These are phyloP conservation scores for Calameuta pallipes DNA, from an alignment of 2,888 invertebrate genomes.

Conservation along the genomic window DNA sequence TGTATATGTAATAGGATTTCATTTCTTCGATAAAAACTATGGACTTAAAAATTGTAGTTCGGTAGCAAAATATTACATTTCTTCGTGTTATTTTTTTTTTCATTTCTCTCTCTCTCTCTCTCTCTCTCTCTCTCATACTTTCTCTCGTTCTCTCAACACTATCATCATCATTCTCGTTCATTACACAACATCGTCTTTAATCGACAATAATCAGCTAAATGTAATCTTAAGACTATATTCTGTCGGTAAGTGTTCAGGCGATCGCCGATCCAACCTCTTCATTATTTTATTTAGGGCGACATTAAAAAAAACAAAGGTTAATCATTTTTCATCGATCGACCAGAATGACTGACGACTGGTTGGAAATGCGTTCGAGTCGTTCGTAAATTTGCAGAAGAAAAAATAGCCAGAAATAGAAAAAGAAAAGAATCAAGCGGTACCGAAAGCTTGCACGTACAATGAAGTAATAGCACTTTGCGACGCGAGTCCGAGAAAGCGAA, in stretches of 20 bases:
- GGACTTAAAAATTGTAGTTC: constrained; percentile 47
- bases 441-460: too few relatives aligned
- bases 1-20: constrained; percentile 9
- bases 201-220: constrained; percentile 8
- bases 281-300: neutral
- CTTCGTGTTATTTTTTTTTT: constrained; percentile 23
- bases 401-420: too few relatives aligned
- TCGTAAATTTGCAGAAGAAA: too few relatives aligned
- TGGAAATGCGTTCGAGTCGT: too few relatives aligned
- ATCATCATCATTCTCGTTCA: neutral
- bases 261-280: constrained; percentile 1
- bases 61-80: constrained; percentile 46
- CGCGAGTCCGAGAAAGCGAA: too few relatives aligned
- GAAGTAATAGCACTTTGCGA: too few relatives aligned
- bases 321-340: too few relatives aligned
- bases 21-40: constrained; percentile 38
- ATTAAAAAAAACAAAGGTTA: too few relatives aligned
- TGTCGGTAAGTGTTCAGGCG: neutral
- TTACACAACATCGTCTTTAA: neutral
- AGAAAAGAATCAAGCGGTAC: too few relatives aligned
- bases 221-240: constrained; percentile 6
- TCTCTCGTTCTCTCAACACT: neutral
- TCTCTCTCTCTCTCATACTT: constrained; percentile 2
- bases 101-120: neutral
- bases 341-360: too few relatives aligned